Evolutionary conservation across 1,140 invertebrate genomes (phyloP).

Genomic region (Zaprionus capensis): DNA sequence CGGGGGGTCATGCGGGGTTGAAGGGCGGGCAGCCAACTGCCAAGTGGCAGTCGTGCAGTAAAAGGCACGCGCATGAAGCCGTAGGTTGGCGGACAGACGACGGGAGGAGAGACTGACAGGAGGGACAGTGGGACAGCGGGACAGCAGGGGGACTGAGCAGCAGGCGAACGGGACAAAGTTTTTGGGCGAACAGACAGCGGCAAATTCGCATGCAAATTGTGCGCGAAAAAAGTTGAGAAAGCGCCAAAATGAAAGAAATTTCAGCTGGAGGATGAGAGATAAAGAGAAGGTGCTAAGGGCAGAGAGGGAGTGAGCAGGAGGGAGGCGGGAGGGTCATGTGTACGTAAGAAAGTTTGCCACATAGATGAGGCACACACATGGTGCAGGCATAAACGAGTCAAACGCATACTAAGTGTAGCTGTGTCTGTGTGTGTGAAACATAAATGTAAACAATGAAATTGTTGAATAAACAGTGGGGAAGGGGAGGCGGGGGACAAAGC

Average conservation of each 20-base stretch:
- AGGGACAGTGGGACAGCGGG: background rate
- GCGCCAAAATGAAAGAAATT: constrained; percentile 58
- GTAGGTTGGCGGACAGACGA: constrained; percentile 36
- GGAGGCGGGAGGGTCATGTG: constrained; percentile 36
- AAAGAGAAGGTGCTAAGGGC: constrained; percentile 9
- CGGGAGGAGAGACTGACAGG: constrained; percentile 12
- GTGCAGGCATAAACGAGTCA: constrained; percentile 19
- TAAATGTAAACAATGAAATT: constrained; percentile 83
- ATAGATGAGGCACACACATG: constrained; percentile 52
- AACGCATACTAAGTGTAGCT: constrained; percentile 13
- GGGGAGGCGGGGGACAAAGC: background rate
- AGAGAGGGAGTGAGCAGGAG: constrained; percentile 15
- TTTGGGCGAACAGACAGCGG: constrained; percentile 67
- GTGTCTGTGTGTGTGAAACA: constrained; percentile 51
- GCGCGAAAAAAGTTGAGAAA: constrained; percentile 71
- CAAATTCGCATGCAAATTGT: constrained; percentile 83
- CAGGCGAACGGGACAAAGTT: constrained; percentile 21
- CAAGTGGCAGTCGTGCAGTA: constrained; percentile 77
- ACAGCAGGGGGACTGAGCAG: background rate
- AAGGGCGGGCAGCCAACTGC: constrained; percentile 25
- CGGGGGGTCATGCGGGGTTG: background rate
- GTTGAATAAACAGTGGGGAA: constrained; percentile 67
- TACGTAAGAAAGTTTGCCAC: constrained; percentile 61
- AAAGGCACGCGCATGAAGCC: constrained; percentile 74
- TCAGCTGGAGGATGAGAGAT: background rate